These are phyloP conservation scores for Nothobranchius kuhntae DNA, from an alignment of 2,113 vertebrate genomes.

Conservation along the genomic window DNA sequence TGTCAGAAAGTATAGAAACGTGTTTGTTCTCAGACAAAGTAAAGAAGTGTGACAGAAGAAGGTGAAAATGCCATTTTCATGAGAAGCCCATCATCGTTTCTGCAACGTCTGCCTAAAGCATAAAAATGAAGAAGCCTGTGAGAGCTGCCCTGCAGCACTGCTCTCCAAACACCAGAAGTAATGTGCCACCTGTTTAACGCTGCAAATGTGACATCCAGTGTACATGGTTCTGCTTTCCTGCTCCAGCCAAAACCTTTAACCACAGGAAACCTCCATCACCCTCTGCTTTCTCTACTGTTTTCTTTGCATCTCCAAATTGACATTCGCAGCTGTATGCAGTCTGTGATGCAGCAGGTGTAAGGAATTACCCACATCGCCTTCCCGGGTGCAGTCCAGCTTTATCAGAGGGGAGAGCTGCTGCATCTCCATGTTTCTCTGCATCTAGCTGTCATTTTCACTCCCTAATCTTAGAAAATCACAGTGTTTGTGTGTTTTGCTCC, in stretches of 20 bases:
- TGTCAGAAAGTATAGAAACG: not conserved
- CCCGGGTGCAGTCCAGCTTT: conserved; percentile 24
- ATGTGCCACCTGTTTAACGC: conserved; percentile 58
- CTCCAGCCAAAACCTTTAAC: conserved; percentile 34
- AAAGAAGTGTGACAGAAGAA: not conserved
- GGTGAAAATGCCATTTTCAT: conserved; percentile 7
- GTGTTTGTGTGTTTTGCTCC: conserved; percentile 19
- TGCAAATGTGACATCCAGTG: conserved; percentile 19
- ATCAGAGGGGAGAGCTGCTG: conserved; percentile 2
- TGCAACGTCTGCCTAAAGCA: conserved; percentile 31
- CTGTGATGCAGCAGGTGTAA: conserved; percentile 30
- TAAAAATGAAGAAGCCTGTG: conserved; percentile 21
- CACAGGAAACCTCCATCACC: conserved; percentile 27
- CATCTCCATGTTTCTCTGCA: conserved; percentile 12
- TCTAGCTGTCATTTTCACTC: conserved; percentile 16
- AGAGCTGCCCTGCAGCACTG: conserved; percentile 48
- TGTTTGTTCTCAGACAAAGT: conserved; percentile 10
- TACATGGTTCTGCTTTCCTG: conserved; percentile 7
- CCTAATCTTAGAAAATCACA: conserved; percentile 11
- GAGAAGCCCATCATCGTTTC: conserved; percentile 27
- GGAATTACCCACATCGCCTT: conserved; percentile 33
- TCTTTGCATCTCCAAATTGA: not conserved
- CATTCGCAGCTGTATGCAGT: not conserved
- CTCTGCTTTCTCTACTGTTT: not conserved
- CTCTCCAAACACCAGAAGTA: conserved; percentile 43